Evolutionary conservation across 2,113 vertebrate genomes (phyloP).

Genomic region (Damaliscus lunatus): DNA sequence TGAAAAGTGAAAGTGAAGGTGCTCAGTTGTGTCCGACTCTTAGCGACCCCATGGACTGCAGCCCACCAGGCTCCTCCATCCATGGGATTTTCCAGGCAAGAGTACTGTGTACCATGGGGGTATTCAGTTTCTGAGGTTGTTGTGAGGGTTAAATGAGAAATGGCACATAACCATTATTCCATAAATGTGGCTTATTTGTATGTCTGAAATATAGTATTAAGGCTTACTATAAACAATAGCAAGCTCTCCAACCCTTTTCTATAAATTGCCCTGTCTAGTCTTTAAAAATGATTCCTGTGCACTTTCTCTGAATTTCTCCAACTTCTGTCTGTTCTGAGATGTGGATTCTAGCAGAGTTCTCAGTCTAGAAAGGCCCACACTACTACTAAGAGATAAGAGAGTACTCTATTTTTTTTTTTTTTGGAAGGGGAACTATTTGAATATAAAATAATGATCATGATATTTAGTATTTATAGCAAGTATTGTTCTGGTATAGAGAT

Average conservation of each 20-base stretch:
- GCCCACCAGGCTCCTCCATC: no score
- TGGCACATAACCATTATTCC: not conserved
- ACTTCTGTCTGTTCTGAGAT: not conserved
- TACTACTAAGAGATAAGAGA: not conserved
- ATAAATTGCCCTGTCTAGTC: not conserved
- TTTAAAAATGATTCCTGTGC: not conserved
- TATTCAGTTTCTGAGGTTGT: not conserved
- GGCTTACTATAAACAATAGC: not conserved
- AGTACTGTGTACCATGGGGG: no score
- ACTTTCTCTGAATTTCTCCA: not conserved
- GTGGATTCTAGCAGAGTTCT: not conserved
- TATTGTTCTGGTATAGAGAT: not conserved
- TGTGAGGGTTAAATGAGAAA: not conserved
- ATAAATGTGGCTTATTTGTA: not conserved
- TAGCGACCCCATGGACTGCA: no score
- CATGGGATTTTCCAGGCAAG: no score
- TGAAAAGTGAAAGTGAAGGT: no score
- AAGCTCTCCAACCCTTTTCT: not conserved
- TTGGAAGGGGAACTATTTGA: not conserved
- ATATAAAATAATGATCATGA: not conserved
- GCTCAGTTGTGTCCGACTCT: no score
- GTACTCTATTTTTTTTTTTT: not conserved
- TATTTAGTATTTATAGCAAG: not conserved
- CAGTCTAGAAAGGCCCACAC: not conserved
- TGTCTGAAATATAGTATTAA: not conserved